phyloP scores from a whole-genome alignment of 1,140 invertebrate species.

The Drosophila hydei region DNA sequence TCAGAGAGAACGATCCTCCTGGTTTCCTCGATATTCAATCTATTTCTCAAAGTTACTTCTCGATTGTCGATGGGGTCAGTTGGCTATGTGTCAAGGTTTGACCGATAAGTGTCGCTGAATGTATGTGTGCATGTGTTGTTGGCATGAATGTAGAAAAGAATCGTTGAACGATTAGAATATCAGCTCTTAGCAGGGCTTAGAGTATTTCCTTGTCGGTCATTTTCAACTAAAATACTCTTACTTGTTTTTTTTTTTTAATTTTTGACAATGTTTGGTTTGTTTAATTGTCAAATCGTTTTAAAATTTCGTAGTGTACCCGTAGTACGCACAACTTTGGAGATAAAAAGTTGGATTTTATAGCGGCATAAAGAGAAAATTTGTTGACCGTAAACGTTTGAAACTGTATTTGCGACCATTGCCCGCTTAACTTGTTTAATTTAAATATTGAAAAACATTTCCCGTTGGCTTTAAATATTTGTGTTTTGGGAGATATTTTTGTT shows the following conservation, averaged over 20 bases:
- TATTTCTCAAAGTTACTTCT: too few relatives aligned
- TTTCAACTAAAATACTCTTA: not conserved
- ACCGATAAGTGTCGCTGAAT: too few relatives aligned
- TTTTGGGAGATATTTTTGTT: not conserved
- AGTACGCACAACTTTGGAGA: slow-evolving; percentile 14
- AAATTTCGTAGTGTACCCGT: not conserved
- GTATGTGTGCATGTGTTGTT: too few relatives aligned
- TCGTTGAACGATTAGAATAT: too few relatives aligned
- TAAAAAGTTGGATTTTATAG: slow-evolving; percentile 20
- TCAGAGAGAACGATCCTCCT: too few relatives aligned
- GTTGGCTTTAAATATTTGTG: slow-evolving; percentile 17
- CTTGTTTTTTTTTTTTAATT: slow-evolving; percentile 5
- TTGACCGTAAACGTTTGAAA: slow-evolving; percentile 18
- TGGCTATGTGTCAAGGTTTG: too few relatives aligned
- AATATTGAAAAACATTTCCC: slow-evolving; percentile 14
- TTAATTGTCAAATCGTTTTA: slow-evolving; percentile 14
- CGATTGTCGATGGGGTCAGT: too few relatives aligned
- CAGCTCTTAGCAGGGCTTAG: too few relatives aligned
- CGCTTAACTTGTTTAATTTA: slow-evolving; percentile 31
- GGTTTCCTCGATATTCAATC: too few relatives aligned
- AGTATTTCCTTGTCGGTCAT: too few relatives aligned
- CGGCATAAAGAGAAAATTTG: slow-evolving; percentile 24
- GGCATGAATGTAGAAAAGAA: too few relatives aligned
- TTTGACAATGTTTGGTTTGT: slow-evolving; percentile 20
- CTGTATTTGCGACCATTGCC: slow-evolving; percentile 15